These are phyloP conservation scores for Bedellia somnulentella DNA, from an alignment of 2,888 invertebrate genomes.

Conservation along the genomic window DNA sequence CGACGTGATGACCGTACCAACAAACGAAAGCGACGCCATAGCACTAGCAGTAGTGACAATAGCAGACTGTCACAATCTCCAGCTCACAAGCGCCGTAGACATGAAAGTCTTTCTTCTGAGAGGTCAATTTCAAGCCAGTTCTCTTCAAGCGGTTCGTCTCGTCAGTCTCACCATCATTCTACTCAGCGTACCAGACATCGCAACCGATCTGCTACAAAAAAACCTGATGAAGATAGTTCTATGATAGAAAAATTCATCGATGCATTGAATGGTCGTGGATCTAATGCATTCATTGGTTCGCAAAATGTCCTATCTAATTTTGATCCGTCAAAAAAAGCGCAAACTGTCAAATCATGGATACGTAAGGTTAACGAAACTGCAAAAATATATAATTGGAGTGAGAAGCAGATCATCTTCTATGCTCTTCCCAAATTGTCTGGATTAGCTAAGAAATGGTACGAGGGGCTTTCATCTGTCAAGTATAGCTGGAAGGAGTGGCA, in stretches of 20 bases:
- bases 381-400: conserved; percentile 4
- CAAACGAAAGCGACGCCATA: too few species aligned
- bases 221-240: too few species aligned
- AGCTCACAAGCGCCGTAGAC: too few species aligned
- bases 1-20: too few species aligned
- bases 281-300: neutral
- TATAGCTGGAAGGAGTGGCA: conserved; percentile 3
- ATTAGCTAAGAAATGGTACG: conserved; percentile 5
- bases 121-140: too few species aligned
- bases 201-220: too few species aligned
- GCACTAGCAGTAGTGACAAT: too few species aligned
- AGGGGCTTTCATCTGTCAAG: conserved; percentile 1
- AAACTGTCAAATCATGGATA: conserved; percentile 4
- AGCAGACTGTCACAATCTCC: too few species aligned
- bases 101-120: too few species aligned
- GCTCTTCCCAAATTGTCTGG: conserved; percentile 6
- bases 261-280: neutral
- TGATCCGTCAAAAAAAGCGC: conserved; percentile 3
- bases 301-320: conserved; percentile 6
- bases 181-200: too few species aligned
- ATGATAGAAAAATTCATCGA: conserved; percentile 2
- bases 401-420: conserved; percentile 3
- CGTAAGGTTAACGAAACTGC: conserved; percentile 5
- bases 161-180: too few species aligned
- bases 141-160: too few species aligned